A percentile compares a stretch with the other conserved stretches of the same genome.
These are phyloP conservation scores for Eristalis pertinax DNA, from an alignment of 2,888 invertebrate genomes.

Conservation along the genomic window DNA sequence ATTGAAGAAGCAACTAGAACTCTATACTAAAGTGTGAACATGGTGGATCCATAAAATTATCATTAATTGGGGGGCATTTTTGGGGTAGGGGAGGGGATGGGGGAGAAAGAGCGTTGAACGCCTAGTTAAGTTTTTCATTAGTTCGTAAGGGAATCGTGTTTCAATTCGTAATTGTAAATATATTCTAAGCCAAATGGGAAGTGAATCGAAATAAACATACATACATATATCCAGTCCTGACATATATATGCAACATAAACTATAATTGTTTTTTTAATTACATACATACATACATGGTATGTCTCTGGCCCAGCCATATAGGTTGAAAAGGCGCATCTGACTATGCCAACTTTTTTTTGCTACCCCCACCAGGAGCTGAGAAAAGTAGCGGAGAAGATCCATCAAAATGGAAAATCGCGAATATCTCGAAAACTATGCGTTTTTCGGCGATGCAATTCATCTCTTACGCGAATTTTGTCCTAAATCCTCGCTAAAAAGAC, in stretches of 20 bases:
- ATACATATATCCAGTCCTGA: background rate
- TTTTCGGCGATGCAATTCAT: too few relatives aligned
- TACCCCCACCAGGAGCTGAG: too few relatives aligned
- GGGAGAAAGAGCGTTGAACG: conserved; percentile 77
- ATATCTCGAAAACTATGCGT: too few relatives aligned
- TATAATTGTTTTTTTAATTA: background rate
- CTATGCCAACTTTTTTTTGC: too few relatives aligned
- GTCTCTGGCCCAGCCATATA: too few relatives aligned
- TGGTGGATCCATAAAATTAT: background rate
- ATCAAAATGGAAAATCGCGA: too few relatives aligned
- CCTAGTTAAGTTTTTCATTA: conserved; percentile 36
- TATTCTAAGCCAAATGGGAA: background rate
- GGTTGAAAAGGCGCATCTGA: too few relatives aligned
- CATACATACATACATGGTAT: too few relatives aligned
- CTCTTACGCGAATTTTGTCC: too few relatives aligned
- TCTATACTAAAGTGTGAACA: conserved; percentile 64
- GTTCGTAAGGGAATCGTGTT: background rate
- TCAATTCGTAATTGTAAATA: conserved; percentile 15
- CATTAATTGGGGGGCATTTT: background rate
- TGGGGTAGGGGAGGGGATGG: too few relatives aligned
- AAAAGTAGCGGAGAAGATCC: too few relatives aligned
- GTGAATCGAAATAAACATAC: background rate
- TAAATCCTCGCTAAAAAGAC: too few relatives aligned
- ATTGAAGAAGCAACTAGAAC: conserved; percentile 85
- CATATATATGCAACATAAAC: background rate